A percentile compares a stretch with the other conserved stretches of the same genome.
Evolutionary conservation across 1,140 invertebrate genomes (phyloP).

Genomic region (Laupala kohalensis): DNA sequence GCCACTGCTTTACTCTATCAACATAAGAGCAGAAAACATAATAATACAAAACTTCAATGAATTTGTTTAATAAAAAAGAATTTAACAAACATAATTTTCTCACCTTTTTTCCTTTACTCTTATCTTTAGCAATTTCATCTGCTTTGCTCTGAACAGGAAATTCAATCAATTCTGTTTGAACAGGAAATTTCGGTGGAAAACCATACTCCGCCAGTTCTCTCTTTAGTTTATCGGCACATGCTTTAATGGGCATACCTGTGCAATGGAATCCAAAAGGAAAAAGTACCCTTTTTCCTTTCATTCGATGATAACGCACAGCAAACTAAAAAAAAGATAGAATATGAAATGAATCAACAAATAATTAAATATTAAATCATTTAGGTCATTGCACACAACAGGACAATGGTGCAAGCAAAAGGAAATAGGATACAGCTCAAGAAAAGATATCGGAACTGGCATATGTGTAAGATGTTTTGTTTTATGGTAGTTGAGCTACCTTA

Average conservation of each 20-base stretch:
- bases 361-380: background rate
- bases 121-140: slow-evolving; percentile 70
- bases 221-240: slow-evolving; percentile 95
- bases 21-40: background rate
- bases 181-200: slow-evolving; percentile 83
- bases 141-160: slow-evolving; percentile 33
- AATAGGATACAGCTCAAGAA: too few relatives aligned
- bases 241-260: slow-evolving; percentile 94
- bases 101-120: slow-evolving; percentile 94
- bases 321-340: slow-evolving; percentile 44
- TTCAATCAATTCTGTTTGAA: slow-evolving; percentile 32
- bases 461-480: too few relatives aligned
- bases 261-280: slow-evolving; percentile 99
- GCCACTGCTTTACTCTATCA: slow-evolving; percentile 90
- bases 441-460: too few relatives aligned
- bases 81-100: background rate
- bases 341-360: background rate
- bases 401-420: too few relatives aligned
- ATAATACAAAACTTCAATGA: background rate
- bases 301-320: slow-evolving; percentile 74
- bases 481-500: too few relatives aligned
- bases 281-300: slow-evolving; percentile 81
- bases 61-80: background rate
- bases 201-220: slow-evolving; percentile 88
- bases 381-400: background rate